Evolutionary conservation across 2,113 vertebrate species (phyloP), one percentile per base, ranked within the genome.

Genomic region (Phasianus colchicus): DNA sequence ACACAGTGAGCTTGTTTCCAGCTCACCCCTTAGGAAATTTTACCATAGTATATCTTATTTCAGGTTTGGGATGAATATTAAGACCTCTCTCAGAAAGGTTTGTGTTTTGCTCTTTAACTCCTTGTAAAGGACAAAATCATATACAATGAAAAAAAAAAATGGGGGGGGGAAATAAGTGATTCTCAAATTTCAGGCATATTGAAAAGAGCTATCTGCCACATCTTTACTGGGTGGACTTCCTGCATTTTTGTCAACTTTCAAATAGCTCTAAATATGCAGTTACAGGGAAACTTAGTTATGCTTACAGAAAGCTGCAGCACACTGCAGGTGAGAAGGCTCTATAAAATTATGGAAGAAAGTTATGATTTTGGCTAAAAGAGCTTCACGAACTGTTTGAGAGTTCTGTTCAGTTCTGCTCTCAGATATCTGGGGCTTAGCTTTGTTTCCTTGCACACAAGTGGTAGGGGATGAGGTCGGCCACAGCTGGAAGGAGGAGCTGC

Each of bases 371-470:
- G 2, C 64, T 71, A 4, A 67, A 84, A 32, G 36, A 75, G 40
- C 29, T 5, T 52, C 9, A 0, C 3, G 5, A 0, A 1, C 34
- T 43, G 69, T 70, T 50, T 14, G 14, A 20, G 69, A 45, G 24
- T 50, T 64, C 16, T 78, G 2, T 87, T 71, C 24, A 19, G 34
- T 64, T 38, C 18, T 75, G 4, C 32, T 50, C 20, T 36, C 2
- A 3, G 21, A 52, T 47, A 14, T 75, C 18, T 50, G 32, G n/a
- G 32, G 24, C 11, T 92, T 43, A 15, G 25, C 6, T 89, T 80
- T 84, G 5, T 38, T 57, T 70, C 30, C 87, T 89, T 84, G 42
- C 34, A 24, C 0, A 0, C 15, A 40, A 75, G 22, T 22, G 36
- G 6, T 42, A 47, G 27, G 22, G 8, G 61, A 17, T 29, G 52